Evolutionary conservation across 1,140 invertebrate genomes (phyloP).

Genomic region (Hycleus phaleratus): DNA sequence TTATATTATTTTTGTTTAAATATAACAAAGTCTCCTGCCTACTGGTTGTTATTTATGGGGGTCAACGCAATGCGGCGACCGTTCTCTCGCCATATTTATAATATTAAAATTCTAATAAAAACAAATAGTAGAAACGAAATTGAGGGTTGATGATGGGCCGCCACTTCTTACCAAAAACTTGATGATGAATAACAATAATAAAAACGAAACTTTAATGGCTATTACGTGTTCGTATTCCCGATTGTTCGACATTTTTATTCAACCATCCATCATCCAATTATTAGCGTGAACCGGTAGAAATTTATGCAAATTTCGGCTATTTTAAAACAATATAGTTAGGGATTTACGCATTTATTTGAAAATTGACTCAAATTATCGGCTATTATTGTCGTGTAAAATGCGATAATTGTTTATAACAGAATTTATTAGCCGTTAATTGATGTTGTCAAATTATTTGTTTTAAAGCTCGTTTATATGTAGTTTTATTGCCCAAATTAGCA

Average conservation of each 20-base stretch:
- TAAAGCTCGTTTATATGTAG: too few species aligned
- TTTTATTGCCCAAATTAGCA: too few species aligned
- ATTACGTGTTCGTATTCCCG: slow-evolving; percentile 5
- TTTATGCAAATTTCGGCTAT: too few species aligned
- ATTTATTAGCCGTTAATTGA: too few species aligned
- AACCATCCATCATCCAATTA: too few species aligned
- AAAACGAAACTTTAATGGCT: slow-evolving; percentile 1
- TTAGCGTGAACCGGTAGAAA: too few species aligned
- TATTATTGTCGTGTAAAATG: too few species aligned
- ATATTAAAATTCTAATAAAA: slow-evolving; percentile 19
- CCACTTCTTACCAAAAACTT: not conserved
- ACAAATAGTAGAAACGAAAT: not conserved
- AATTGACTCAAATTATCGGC: too few species aligned
- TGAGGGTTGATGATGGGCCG: slow-evolving; percentile 7
- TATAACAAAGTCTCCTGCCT: slow-evolving; percentile 2
- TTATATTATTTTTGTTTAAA: not conserved
- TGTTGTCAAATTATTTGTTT: too few species aligned
- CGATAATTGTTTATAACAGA: too few species aligned
- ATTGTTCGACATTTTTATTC: not conserved
- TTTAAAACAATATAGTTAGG: too few species aligned
- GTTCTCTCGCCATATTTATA: slow-evolving; percentile 5
- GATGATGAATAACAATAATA: not conserved
- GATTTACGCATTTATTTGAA: too few species aligned
- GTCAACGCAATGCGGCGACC: slow-evolving; percentile 13
- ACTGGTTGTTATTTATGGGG: slow-evolving; percentile 26